Evolutionary conservation across 1,140 invertebrate species (phyloP), one percentile per base, ranked within the genome.

Genomic region (Ceratitis capitata): DNA sequence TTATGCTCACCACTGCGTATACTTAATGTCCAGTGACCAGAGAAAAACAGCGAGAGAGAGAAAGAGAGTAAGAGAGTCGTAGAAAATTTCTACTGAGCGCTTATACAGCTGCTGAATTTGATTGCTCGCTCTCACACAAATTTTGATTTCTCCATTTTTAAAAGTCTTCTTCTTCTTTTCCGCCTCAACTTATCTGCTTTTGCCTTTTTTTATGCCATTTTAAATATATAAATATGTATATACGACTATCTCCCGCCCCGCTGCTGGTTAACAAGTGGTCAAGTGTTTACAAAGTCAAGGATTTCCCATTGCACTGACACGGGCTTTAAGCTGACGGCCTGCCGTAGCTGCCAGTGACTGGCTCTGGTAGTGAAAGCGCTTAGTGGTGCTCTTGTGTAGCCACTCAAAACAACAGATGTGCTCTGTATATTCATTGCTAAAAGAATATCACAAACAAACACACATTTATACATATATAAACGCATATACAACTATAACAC

Each of bases 181-280:
- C 32, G n/a, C 26, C 14, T 12, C 29, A 10, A 29, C 29, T 64
- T 64, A 29, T 64, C 1, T 32, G 23, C 23, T 64, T 64, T 32
- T 64, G 23, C 51, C 14, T n/a, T 56, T 56, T 56, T 56, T 64
- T 64, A 10, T 64, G 23, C 51, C 14, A 56, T 56, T 56, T 56
- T 56, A 56, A n/a, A 56, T 56, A n/a, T n/a, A n/a, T n/a, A n/a
- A n/a, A n/a, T n/a, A n/a, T n/a, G n/a, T n/a, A n/a, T n/a, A n/a
- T n/a, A n/a, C n/a, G n/a, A n/a, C n/a, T n/a, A n/a, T 35, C 39
- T 78, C 69, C 69, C 49, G n/a, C 47, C 47, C 82, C 42, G 47
- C 49, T 23, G 47, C 49, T 53, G 26, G 82, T 83, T 83, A 83
- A 83, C 82, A 83, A 83, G 82, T 83, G 82, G 82, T 51, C 82